Conservation (phyloP, 2,888 invertebrate species). For the Drosophila colorata region DNA sequence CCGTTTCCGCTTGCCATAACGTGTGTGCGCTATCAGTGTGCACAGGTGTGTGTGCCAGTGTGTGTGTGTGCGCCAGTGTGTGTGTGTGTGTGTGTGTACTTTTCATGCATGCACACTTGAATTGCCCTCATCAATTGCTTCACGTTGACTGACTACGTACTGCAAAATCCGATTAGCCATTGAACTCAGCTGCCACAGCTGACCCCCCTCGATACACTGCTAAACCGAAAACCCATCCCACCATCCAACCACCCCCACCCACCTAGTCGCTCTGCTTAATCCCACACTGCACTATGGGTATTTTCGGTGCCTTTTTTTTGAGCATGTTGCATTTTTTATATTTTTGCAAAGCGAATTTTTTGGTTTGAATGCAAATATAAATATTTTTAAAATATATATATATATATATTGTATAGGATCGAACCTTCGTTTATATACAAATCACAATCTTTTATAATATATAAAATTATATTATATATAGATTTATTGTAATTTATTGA, state of each 20-base stretch:
- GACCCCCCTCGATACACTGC: not conserved
- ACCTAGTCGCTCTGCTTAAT: not conserved
- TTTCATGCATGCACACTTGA: slow-evolving; percentile 71
- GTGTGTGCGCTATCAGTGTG: slow-evolving; percentile 21
- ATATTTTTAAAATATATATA: too few relatives aligned
- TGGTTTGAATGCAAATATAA: too few relatives aligned
- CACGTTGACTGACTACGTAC: slow-evolving; percentile 74
- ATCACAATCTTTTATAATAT: too few relatives aligned
- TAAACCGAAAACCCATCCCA: not conserved
- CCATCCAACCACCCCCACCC: slow-evolving; percentile 10
- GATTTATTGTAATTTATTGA: too few relatives aligned
- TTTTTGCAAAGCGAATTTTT: too few relatives aligned
- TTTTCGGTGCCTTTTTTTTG: not conserved
- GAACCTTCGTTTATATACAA: too few relatives aligned
- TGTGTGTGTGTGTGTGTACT: slow-evolving; percentile 30
- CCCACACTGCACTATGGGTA: not conserved
- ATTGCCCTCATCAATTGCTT: slow-evolving; percentile 78
- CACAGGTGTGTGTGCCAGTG: not conserved
- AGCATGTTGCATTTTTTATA: too few relatives aligned
- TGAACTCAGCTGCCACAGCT: slow-evolving; percentile 46
- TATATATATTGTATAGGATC: too few relatives aligned
- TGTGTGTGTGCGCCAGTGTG: slow-evolving; percentile 5
- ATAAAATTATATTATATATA: too few relatives aligned
- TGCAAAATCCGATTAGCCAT: slow-evolving; percentile 74
- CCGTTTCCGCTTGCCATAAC: slow-evolving; percentile 65